phyloP scores from a whole-genome alignment of 2,888 invertebrate species.

The Platycnemis pennipes region DNA sequence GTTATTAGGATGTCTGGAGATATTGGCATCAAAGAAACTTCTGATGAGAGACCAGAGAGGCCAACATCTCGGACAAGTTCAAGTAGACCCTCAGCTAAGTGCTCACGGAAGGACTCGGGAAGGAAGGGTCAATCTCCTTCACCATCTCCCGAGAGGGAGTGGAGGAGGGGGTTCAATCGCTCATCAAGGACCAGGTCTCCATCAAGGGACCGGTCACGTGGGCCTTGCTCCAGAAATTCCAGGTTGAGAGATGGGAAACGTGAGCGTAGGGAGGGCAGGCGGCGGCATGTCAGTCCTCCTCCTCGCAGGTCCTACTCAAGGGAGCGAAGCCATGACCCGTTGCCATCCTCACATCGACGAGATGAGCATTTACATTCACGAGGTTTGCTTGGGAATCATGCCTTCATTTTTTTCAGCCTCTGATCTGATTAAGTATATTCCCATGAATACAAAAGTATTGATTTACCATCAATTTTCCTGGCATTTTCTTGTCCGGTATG shows the following conservation, averaged over 20 bases:
- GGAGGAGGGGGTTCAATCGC: neutral
- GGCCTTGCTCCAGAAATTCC: neutral
- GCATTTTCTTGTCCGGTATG: too few species aligned
- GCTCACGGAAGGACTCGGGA: neutral
- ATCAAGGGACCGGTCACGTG: neutral
- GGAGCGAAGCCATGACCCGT: slow-evolving; percentile 47
- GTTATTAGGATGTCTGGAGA: neutral
- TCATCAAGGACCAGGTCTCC: neutral
- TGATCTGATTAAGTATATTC: neutral
- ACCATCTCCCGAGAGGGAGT: slow-evolving; percentile 11
- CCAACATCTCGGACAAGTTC: neutral
- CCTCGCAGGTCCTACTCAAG: slow-evolving; percentile 3
- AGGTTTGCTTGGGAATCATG: neutral
- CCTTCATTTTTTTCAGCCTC: neutral
- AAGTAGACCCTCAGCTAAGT: neutral
- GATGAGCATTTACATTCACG: slow-evolving; percentile 18
- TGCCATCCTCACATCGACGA: neutral
- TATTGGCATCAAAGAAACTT: neutral
- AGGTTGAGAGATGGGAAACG: neutral
- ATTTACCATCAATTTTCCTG: too few species aligned
- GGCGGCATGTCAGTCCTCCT: neutral
- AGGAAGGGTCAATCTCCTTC: neutral
- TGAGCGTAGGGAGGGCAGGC: neutral
- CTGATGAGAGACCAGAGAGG: neutral
- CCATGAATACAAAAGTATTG: neutral